phyloP scores from a whole-genome alignment of 2,113 vertebrate genomes.

The Sorex fumeus region DNA sequence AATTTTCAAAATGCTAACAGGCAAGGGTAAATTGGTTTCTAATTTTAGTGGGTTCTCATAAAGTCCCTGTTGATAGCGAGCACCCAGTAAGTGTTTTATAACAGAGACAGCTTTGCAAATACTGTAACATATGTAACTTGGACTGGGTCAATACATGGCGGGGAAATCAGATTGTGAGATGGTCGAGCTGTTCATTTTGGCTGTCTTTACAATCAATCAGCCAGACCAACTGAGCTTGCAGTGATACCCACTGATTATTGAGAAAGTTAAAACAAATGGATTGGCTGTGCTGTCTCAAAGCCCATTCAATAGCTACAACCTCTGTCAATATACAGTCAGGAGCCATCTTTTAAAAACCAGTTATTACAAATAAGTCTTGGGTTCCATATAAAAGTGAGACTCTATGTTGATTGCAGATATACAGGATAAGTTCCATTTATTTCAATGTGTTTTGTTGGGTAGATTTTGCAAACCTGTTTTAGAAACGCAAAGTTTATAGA shows the following conservation, averaged over 20 bases:
- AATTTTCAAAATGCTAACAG: constrained; percentile 57
- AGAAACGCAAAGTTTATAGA: constrained; percentile 28
- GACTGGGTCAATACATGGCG: constrained; percentile 72
- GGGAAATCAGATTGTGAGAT: constrained; percentile 76
- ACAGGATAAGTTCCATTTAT: not conserved
- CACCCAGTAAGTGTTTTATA: constrained; percentile 68
- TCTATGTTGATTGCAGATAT: not conserved
- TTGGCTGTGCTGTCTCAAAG: constrained; percentile 26
- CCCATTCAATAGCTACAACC: constrained; percentile 46
- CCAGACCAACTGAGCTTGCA: constrained; percentile 71
- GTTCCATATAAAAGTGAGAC: constrained; percentile 36
- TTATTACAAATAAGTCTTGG: constrained; percentile 50
- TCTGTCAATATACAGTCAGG: constrained; percentile 59
- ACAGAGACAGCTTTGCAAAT: constrained; percentile 80
- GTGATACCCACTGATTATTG: constrained; percentile 65
- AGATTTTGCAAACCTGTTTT: constrained; percentile 26
- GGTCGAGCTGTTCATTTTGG: constrained; percentile 76
- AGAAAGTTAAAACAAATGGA: constrained; percentile 74
- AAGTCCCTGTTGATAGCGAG: constrained; percentile 59
- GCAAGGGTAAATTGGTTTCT: constrained; percentile 49
- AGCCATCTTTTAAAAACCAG: constrained; percentile 65
- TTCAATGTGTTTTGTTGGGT: constrained; percentile 32
- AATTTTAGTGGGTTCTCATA: constrained; percentile 66
- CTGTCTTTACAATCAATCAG: constrained; percentile 80
- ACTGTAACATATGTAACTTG: constrained; percentile 81